Percentiles rank a stretch among this genome's conserved stretches.
These are phyloP conservation scores for Cyanocitta stelleri DNA, from an alignment of 2,113 vertebrate species.

Conservation along the genomic window DNA sequence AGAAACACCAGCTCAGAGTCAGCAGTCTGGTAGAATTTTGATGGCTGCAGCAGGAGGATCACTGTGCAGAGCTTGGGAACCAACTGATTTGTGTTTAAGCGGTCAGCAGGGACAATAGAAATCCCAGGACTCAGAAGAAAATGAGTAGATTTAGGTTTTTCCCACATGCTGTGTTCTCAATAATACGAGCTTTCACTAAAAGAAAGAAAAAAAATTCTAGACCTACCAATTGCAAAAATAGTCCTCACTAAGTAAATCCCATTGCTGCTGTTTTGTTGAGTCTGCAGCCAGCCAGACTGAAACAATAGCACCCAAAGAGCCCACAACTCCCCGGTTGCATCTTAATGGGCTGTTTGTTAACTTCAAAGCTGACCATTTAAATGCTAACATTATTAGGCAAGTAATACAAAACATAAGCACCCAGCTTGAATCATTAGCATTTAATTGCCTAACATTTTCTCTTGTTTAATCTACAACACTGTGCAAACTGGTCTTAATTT, in stretches of 20 bases:
- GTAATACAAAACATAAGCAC: conserved; percentile 64
- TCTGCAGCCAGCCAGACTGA: conserved; percentile 46
- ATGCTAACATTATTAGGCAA: conserved; percentile 63
- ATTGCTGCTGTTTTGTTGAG: conserved; percentile 53
- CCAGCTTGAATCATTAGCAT: conserved; percentile 58
- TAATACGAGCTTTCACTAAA: conserved; percentile 47
- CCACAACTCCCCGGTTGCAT: conserved; percentile 56
- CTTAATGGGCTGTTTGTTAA: conserved; percentile 66
- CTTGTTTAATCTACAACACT: conserved; percentile 47
- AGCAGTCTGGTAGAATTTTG: not conserved
- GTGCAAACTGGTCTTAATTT: conserved; percentile 8
- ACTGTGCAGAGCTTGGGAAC: conserved; percentile 54
- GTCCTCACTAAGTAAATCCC: conserved; percentile 59
- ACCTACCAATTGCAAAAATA: conserved; percentile 50
- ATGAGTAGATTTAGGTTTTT: conserved; percentile 61
- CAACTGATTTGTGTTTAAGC: conserved; percentile 48
- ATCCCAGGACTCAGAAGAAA: conserved; percentile 42
- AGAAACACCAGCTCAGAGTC: conserved; percentile 3
- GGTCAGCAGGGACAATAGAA: conserved; percentile 52
- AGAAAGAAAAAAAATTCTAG: not conserved
- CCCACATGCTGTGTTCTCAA: conserved; percentile 56
- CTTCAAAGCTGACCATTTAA: conserved; percentile 71
- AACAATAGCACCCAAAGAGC: conserved; percentile 65
- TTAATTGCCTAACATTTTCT: conserved; percentile 61
- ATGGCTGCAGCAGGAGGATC: conserved; percentile 16